Conservation (phyloP, 1,140 invertebrate genomes). For the fruit fly (Drosophila melanogaster) region DNA sequence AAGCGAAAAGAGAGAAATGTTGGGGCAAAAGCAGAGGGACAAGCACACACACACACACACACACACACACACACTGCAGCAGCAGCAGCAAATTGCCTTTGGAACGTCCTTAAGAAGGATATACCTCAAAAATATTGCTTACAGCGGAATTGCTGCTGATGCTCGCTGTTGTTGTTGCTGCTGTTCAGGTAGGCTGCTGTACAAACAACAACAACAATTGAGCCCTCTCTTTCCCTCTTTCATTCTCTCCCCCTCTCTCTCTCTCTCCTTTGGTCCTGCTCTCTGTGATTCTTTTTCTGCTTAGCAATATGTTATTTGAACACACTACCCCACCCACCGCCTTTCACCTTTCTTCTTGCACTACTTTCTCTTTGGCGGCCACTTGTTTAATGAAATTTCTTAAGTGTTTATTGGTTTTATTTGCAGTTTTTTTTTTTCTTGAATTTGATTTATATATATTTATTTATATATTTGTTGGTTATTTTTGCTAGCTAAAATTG, state of each 20-base stretch:
- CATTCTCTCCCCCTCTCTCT: no score
- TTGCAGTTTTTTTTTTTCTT: neutral
- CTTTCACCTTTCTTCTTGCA: slow-evolving; percentile 15
- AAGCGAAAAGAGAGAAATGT: slow-evolving; percentile 41
- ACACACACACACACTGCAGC: slow-evolving; percentile 23
- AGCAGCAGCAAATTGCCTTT: slow-evolving; percentile 77
- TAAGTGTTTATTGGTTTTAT: slow-evolving; percentile 8
- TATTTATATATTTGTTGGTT: neutral
- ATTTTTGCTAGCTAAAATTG: neutral
- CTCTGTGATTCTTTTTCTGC: slow-evolving; percentile 1
- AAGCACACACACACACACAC: slow-evolving; percentile 33
- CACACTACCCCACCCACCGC: neutral
- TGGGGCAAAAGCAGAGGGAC: slow-evolving; percentile 1
- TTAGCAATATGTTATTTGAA: slow-evolving; percentile 60
- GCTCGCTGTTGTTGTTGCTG: slow-evolving; percentile 16
- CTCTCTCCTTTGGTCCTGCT: neutral
- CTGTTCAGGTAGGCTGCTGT: slow-evolving; percentile 37
- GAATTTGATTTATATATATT: neutral
- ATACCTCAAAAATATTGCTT: slow-evolving; percentile 77
- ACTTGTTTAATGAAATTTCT: slow-evolving; percentile 36
- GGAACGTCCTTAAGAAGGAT: slow-evolving; percentile 84
- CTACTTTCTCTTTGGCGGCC: slow-evolving; percentile 32
- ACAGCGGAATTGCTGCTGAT: slow-evolving; percentile 32
- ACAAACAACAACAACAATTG: slow-evolving; percentile 14
- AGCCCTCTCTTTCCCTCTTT: slow-evolving; percentile 4